phyloP scores from a whole-genome alignment of 2,113 vertebrate genomes.

The Arvicanthis niloticus region DNA sequence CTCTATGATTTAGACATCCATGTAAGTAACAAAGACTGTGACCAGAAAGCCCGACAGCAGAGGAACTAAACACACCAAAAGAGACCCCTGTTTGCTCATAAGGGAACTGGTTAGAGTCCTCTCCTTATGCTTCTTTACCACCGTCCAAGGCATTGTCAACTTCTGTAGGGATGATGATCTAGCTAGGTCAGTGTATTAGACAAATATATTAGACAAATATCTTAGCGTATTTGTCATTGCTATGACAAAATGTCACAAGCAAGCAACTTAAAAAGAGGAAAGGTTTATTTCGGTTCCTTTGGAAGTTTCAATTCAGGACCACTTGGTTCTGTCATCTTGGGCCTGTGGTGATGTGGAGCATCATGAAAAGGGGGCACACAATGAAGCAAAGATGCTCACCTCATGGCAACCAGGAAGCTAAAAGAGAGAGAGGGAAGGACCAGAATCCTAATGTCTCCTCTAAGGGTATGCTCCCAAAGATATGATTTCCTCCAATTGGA shows the following conservation, averaged over 20 bases:
- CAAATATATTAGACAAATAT: not conserved
- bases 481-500: not conserved
- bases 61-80: not conserved
- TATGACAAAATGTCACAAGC: not conserved
- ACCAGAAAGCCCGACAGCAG: not conserved
- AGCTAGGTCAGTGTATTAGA: not conserved
- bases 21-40: not conserved
- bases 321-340: not conserved
- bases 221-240: too few species aligned
- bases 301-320: not conserved
- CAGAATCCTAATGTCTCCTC: not conserved
- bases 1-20: not conserved
- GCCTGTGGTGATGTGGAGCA: not conserved
- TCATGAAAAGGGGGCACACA: too few species aligned
- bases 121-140: not conserved
- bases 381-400: not conserved
- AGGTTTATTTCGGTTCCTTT: not conserved
- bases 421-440: too few species aligned
- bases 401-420: not conserved
- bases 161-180: not conserved
- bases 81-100: not conserved
- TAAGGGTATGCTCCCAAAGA: not conserved
- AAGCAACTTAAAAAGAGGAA: not conserved
- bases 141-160: not conserved
- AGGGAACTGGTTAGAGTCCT: not conserved